Evolutionary conservation across 1,140 invertebrate species (phyloP).

Genomic region (Capitella teleta): DNA sequence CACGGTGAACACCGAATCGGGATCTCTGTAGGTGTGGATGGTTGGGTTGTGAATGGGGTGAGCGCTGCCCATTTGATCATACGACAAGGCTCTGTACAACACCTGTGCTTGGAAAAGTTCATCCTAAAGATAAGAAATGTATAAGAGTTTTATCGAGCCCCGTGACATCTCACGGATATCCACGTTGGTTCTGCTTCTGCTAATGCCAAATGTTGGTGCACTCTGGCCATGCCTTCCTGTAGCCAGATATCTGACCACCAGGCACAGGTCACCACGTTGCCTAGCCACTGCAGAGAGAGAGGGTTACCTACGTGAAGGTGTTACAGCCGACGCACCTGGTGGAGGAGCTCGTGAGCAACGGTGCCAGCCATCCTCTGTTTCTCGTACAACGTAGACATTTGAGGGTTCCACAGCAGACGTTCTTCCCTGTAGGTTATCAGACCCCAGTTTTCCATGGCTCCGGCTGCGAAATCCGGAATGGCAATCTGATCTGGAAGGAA

Average conservation of each 20-base stretch:
- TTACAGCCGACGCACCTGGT: conserved; percentile 46
- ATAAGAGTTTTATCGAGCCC: background rate
- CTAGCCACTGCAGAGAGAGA: conserved; percentile 5
- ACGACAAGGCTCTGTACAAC: background rate
- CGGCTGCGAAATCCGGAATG: conserved; percentile 77
- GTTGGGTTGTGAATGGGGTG: background rate
- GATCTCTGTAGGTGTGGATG: background rate
- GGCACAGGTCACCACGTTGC: conserved; percentile 8
- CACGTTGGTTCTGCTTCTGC: background rate
- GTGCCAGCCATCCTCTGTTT: conserved; percentile 33
- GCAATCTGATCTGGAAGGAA: conserved; percentile 62
- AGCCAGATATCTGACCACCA: conserved; percentile 41
- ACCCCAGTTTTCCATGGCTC: conserved; percentile 80
- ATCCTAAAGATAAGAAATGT: background rate
- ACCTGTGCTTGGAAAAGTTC: background rate
- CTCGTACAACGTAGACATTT: conserved; percentile 17
- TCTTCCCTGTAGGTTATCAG: conserved; percentile 40
- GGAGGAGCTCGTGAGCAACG: conserved; percentile 43
- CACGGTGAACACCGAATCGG: background rate
- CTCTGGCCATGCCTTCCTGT: conserved; percentile 12
- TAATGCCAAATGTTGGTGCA: background rate
- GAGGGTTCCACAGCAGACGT: conserved; percentile 31
- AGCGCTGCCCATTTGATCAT: background rate
- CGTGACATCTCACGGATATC: background rate
- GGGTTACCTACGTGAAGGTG: background rate